Percentiles rank a stretch among this genome's conserved stretches.
These are phyloP conservation scores for Ostrea denselamellosa DNA, from an alignment of 1,140 invertebrate genomes.

Conservation along the genomic window DNA sequence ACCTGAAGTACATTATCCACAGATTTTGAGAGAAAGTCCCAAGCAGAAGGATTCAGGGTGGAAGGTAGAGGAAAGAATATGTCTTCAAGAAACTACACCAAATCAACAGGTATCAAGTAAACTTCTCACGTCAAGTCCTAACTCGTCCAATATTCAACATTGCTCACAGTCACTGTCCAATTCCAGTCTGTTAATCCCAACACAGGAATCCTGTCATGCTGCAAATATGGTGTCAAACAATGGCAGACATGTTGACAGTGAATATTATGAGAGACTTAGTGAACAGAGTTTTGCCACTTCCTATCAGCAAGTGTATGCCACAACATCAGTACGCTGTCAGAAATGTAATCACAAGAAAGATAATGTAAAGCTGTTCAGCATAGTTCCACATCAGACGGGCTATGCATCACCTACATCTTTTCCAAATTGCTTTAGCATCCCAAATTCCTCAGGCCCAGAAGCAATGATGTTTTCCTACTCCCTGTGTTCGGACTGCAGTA, in stretches of 20 bases:
- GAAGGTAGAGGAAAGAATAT: too few relatives aligned
- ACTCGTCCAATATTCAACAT: neutral
- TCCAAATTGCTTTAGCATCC: neutral
- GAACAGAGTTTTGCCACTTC: neutral
- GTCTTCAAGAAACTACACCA: neutral
- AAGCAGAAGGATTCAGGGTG: neutral
- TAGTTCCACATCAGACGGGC: neutral
- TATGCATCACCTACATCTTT: neutral
- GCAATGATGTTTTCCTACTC: neutral
- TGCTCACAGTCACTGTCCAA: neutral
- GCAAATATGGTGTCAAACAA: neutral
- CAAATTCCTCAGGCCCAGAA: constrained; percentile 9
- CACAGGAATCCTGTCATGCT: neutral
- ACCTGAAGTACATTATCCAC: too few relatives aligned
- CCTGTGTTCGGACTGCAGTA: neutral
- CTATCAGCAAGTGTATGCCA: neutral
- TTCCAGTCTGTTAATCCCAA: neutral
- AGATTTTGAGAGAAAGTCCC: neutral
- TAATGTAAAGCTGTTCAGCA: neutral
- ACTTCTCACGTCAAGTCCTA: neutral
- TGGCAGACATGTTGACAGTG: neutral
- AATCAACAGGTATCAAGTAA: neutral
- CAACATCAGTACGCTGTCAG: neutral
- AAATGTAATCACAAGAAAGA: constrained; percentile 19
- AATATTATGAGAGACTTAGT: neutral